These are phyloP conservation scores for Ploceus nigricollis DNA, from an alignment of 2,113 vertebrate genomes.

Conservation along the genomic window DNA sequence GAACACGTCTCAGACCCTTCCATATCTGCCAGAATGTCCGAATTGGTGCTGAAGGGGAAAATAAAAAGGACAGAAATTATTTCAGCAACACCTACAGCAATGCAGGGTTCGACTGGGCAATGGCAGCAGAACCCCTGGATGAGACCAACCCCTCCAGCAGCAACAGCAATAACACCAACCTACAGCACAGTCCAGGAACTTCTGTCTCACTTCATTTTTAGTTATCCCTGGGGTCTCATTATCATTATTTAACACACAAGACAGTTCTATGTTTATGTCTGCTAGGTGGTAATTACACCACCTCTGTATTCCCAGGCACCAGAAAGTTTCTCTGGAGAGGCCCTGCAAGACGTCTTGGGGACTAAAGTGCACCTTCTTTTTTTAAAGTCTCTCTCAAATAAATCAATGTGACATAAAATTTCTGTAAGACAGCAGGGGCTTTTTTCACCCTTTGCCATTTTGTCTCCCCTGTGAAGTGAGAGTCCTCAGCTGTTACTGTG, in stretches of 20 bases:
- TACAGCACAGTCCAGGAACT: background rate
- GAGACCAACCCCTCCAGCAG: background rate
- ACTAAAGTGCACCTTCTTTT: background rate
- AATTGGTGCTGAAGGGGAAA: slow-evolving; percentile 71
- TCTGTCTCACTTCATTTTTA: background rate
- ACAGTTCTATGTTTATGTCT: background rate
- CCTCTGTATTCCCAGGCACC: background rate
- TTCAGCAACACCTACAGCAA: background rate
- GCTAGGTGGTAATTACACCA: background rate
- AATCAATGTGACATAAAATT: background rate
- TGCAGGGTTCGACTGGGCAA: background rate
- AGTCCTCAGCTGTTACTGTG: background rate
- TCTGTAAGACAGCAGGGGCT: background rate
- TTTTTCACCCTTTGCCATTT: background rate
- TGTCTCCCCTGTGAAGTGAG: background rate
- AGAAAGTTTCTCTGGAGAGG: background rate
- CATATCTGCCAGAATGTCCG: slow-evolving; percentile 75
- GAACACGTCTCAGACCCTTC: slow-evolving; percentile 38
- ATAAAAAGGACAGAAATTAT: background rate
- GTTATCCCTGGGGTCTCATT: too few species aligned
- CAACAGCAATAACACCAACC: background rate
- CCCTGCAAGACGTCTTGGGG: background rate
- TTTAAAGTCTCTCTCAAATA: background rate
- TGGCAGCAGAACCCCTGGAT: background rate
- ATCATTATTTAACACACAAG: background rate